A percentile compares a stretch with the other conserved stretches of the same genome.
Conservation (phyloP, 2,888 invertebrate species). For the Girardia tigrina region DNA sequence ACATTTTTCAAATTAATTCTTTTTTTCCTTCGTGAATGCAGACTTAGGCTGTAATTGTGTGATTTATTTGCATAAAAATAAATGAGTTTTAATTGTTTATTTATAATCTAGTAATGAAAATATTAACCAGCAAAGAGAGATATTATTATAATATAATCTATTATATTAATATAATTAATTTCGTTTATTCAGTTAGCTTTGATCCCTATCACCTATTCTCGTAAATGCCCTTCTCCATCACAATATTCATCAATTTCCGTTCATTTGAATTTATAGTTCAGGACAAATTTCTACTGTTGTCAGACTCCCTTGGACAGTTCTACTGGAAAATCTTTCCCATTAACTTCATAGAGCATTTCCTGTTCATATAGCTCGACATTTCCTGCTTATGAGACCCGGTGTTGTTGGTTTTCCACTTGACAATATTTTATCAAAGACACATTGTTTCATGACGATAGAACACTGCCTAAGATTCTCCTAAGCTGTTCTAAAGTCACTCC, state of each 20-base stretch:
- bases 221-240: not conserved
- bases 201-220: conserved; percentile 13
- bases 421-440: conserved; percentile 17
- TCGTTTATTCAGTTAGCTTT: not conserved
- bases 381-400: conserved; percentile 13
- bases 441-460: not conserved
- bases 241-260: conserved; percentile 23
- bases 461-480: not conserved
- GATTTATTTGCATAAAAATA: too few species aligned
- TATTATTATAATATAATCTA: conserved; percentile 11
- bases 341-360: conserved; percentile 18
- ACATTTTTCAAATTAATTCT: too few species aligned
- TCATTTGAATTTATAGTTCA: conserved; percentile 15
- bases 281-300: not conserved
- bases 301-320: conserved; percentile 5
- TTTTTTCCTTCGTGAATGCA: too few species aligned
- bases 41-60: too few species aligned
- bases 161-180: not conserved
- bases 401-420: conserved; percentile 20
- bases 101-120: too few species aligned
- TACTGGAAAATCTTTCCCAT: conserved; percentile 23
- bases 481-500: not conserved
- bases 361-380: conserved; percentile 23
- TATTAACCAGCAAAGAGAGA: too few species aligned
- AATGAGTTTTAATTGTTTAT: too few species aligned